Percentiles rank a stretch among this genome's conserved stretches.
Conservation (phyloP, 2,888 invertebrate genomes). For the Meiosimyza decipiens region DNA sequence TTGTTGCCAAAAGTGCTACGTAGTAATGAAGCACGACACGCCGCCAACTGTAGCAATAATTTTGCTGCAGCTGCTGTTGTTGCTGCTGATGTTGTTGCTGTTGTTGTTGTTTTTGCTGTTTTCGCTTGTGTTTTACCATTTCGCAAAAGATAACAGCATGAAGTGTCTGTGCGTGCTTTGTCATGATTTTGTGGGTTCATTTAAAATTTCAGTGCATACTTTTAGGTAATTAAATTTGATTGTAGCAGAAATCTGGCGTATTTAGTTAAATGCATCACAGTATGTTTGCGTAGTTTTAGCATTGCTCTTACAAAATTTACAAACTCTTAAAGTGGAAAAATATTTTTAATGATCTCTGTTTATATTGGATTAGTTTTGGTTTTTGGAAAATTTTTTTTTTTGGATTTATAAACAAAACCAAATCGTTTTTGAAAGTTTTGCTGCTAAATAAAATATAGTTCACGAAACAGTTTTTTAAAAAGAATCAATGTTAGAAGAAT, state of each 20-base stretch:
- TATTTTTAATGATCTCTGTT: no score
- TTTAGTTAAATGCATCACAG: not conserved
- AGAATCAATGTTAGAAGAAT: no score
- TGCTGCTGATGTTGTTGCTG: not conserved
- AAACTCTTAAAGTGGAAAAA: no score
- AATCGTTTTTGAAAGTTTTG: no score
- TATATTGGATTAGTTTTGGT: no score
- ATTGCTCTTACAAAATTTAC: not conserved
- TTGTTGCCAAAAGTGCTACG: conserved; percentile 14
- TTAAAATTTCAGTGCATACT: conserved; percentile 35
- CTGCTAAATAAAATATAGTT: no score
- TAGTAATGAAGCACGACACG: conserved; percentile 1
- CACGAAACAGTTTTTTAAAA: no score
- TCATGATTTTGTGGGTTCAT: conserved; percentile 41
- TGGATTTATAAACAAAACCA: no score
- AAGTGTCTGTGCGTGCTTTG: conserved; percentile 29
- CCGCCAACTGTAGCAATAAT: not conserved
- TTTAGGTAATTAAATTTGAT: conserved; percentile 32
- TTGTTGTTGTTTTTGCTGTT: conserved; percentile 28
- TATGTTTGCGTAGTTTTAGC: not conserved
- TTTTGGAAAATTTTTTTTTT: no score
- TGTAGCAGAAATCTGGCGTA: not conserved
- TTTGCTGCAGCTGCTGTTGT: not conserved
- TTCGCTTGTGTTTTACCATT: conserved; percentile 13
- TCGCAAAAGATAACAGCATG: not conserved